Evolutionary conservation across 2,797 vertebrate species (phyloP), one percentile per base, ranked within the genome.

Genomic region (Epinephelus awoara): DNA sequence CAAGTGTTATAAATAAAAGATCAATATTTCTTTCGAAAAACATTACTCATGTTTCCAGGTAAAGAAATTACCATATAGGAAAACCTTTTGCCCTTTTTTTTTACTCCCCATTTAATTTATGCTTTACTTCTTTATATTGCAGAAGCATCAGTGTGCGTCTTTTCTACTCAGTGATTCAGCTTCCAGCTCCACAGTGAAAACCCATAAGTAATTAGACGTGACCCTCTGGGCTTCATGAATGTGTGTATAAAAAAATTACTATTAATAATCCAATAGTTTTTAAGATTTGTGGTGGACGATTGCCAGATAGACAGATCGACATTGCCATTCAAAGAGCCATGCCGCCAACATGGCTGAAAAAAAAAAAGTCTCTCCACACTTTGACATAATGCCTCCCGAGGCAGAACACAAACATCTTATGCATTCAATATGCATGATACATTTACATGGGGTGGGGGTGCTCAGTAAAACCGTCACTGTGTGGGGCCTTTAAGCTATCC

Each of bases 1-100:
- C 59, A 49, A 40, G 44, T 72, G 47, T 55, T 69, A 78, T 77
- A 52, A 89, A 87, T 65, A 58, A 82, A 75, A 72, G 49, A 84
- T 87, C 75, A 52, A 82, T 85, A 74, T 81, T 67, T 17, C 10
- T 34, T 11, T 56, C 0, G 0, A 78, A 77, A 85, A 84, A 77
- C 49, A 73, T 81, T 59, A 79, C 59, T 84, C 40, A 19, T 64
- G 59, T 70, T 82, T 73, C 61, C 85, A 79, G 57, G 59, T 29
- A 40, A 40, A 67, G 6, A 75, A 61, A 85, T 89, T 21, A 6
- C 44, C 67, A 68, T 77, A 85, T 47, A 78, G 71, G 56, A 58
- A 72, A 82, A 64, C 25, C 58, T n/a, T n/a, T n/a, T 2, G 68
- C 25, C 17, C 56, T 65, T 47, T 47, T 69, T 69, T 59, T 21